Evolutionary conservation across 2,797 vertebrate genomes (phyloP), one percentile per base, ranked within the genome.

Genomic region (Morelia viridis): DNA sequence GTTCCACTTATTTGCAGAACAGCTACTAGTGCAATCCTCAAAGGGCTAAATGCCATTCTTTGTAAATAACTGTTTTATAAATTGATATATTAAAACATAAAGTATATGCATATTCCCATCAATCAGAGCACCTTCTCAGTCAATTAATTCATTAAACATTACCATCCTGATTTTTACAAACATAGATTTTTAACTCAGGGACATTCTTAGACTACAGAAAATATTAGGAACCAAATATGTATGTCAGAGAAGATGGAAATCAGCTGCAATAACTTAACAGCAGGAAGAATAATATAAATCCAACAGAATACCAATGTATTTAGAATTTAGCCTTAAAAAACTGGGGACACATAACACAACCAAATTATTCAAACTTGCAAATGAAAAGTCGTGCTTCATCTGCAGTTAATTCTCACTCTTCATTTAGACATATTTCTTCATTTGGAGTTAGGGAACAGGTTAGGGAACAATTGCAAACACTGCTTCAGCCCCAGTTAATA

Each of bases 261-360:
- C 41, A 80, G 9, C 76, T 80, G 41, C 46, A 80, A 80, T 80
- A 80, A 80, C 76, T 80, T 46, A 80, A 80, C 22, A 80, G 76
- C 76, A 95, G 62, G 90, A 68, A 53, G 64, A 41, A 22, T 46
- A 12, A 1, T 94, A 71, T 90, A 92, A 35, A 86, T 60, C 19
- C n/a, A 31, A 60, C 85, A 60, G 6, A 58, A 19, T 5, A 46
- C 41, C 35, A 80, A 80, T 46, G 76, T 24, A 80, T 46, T 24
- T 46, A 80, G 19, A 80, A 80, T 80, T 80, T 80, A 46, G 76
- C 41, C 41, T 46, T 46, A 35, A 46, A 80, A 46, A 46, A 9
- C 19, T 46, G 41, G 76, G 4, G 22, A 24, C 19, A 80, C 19
- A 46, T 22, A 24, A 46, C 46, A 80, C 11, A 80, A 46, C 22